Base-by-base conservation (phyloP, 2,888 invertebrate genomes). In the Gandaritis pyraliata region DNA sequence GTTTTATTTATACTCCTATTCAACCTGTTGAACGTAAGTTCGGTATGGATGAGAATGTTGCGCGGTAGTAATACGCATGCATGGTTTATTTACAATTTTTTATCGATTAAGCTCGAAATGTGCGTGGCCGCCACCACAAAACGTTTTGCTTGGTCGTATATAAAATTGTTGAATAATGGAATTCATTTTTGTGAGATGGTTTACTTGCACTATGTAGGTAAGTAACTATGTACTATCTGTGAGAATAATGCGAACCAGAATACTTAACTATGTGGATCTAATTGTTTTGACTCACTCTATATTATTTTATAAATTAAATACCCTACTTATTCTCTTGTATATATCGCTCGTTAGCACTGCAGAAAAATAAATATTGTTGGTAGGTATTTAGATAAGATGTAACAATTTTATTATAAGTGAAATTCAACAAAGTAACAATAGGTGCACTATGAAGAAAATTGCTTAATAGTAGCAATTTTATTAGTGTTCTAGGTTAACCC, bases 101-200 rank as follows among this genome's bases (percentile, higher is more conserved):
- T 86, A 88, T 75, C 74, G 67, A 74, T 67, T 68, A 68, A 70
- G 75, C 64, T 64, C 67, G 66, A 73, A 15, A 74, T 77, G 80
- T 83, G 80, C 80, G 88, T 88, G 89, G 85, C 91, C 90, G 91
- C 91, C 90, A 92, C 81, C 85, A 87, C 85, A 82, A 86, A 80
- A 76, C 81, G 78, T 80, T 82, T 81, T 60, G 76, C 71, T 72
- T 61, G 16, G 49, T 64, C 61, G 68, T 77, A 75, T 64, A 64
- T 78, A 76, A 76, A 78, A 76, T 71, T 73, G 63, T 69, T 75
- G 71, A 71, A 70, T 51, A 30, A 53, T 46, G n/a, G 6, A 13
- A 51, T 33, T 8, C 8, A 33, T 1, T 33, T 6, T 33, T 33
- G 33, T 33, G 33, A 33, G 1, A 33, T 33, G 1, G 6, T 29